Base-by-base conservation (phyloP, 2,113 vertebrate species). In the Colaptes auratus region DNA sequence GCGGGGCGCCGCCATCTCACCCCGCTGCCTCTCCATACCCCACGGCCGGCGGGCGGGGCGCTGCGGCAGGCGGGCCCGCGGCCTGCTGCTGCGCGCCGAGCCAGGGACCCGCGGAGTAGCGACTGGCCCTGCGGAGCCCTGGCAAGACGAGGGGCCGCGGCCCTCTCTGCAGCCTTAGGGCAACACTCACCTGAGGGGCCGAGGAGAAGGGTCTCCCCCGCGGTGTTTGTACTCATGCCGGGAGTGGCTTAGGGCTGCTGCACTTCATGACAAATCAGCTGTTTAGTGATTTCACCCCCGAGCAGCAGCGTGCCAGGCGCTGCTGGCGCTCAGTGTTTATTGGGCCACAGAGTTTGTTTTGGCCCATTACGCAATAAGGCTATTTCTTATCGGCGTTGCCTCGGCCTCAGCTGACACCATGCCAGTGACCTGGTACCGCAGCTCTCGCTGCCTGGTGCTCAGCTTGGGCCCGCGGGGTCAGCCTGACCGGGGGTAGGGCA, bases 221-320 rank as follows among this genome's bases (percentile, higher is more conserved):
- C 31, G 27, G 31, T 1, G 70, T 19, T 17, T 25, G 58, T 36
- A 10, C 24, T 67, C 35, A 0, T 9, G 58, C 3, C 58, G 2
- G 39, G 48, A 70, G 44, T 3, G 9, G 11, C 8, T 23, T 3
- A 39, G n/a, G 21, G 64, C 3, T 1, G 66, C 53, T 5, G 55
- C 50, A 2, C 44, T 4, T 5, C 31, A 0, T 18, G 36, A 5
- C 31, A 0, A 3, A 4, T 7, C 52, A 13, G 56, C 74, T 1
- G 31, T 19, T 3, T 0, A 9, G 7, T 6, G 6, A 2, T 25
- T 7, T 10, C 61, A 20, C 12, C 80, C 4, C 31, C 3, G 28
- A 19, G 76, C 50, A 6, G 75, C 64, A 10, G n/a, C 28, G 21
- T 27, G 52, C 23, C 48, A 5, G 2, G 3, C 46, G 0, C 8